phyloP scores from a whole-genome alignment of 2,113 vertebrate species.

The Nibea albiflora region DNA sequence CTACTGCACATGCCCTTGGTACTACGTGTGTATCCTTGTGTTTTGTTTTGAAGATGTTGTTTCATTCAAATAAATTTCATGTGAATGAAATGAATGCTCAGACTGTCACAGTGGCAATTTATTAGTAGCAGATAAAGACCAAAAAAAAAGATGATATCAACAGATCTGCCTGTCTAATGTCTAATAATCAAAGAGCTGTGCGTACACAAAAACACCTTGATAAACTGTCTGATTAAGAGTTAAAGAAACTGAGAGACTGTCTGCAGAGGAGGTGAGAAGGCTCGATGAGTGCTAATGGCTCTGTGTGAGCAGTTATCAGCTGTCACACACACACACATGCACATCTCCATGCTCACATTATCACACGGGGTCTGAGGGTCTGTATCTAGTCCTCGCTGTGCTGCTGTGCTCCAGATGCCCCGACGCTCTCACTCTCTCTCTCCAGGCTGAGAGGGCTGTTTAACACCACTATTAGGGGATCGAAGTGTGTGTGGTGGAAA shows the following conservation, averaged over 20 bases:
- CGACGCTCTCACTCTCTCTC: slow-evolving; percentile 5
- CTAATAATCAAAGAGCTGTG: background rate
- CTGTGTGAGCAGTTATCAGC: slow-evolving; percentile 32
- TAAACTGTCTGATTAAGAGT: slow-evolving; percentile 17
- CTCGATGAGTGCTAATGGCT: slow-evolving; percentile 30
- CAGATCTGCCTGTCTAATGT: background rate
- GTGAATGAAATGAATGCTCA: background rate
- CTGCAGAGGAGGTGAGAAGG: slow-evolving; percentile 16
- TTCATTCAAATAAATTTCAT: background rate
- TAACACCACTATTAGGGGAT: slow-evolving; percentile 52
- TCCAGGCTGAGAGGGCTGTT: slow-evolving; percentile 28
- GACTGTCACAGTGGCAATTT: slow-evolving; percentile 7
- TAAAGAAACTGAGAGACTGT: background rate
- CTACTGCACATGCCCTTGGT: background rate
- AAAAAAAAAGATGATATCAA: background rate
- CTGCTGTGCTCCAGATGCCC: slow-evolving; percentile 24
- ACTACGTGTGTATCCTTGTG: background rate
- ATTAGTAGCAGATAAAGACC: background rate
- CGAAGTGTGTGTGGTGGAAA: slow-evolving; percentile 12
- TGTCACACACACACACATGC: slow-evolving; percentile 1
- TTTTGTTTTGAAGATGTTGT: background rate
- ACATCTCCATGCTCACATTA: background rate
- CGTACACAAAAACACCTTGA: background rate
- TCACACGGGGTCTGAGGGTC: slow-evolving; percentile 18
- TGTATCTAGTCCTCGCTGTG: slow-evolving; percentile 30